Evolutionary conservation across 2,113 vertebrate genomes (phyloP).

Genomic region (Gasterosteus nipponicus): DNA sequence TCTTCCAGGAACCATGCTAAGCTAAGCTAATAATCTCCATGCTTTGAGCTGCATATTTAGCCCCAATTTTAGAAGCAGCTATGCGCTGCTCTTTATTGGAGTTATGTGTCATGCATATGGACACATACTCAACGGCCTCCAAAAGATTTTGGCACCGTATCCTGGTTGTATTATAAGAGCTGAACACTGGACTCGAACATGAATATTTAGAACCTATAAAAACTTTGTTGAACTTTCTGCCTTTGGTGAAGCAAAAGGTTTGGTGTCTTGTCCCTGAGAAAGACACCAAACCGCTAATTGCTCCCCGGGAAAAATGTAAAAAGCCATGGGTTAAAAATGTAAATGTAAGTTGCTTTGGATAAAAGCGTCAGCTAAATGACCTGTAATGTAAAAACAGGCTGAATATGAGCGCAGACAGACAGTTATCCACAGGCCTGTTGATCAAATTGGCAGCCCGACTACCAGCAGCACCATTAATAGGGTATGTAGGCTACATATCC

Average conservation of each 20-base stretch:
- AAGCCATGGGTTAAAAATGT: no score
- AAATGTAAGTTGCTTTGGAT: no score
- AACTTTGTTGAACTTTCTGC: no score
- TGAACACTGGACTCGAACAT: background rate
- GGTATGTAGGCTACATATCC: background rate
- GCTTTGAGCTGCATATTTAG: background rate
- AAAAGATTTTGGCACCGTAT: background rate
- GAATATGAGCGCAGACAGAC: background rate
- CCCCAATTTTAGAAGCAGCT: background rate
- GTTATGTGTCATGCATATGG: background rate
- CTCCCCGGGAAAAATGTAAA: no score
- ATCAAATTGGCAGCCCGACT: background rate
- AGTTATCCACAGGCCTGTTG: background rate
- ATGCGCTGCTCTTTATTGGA: no score
- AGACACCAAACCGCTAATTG: no score
- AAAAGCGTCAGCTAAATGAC: no score
- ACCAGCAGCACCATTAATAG: background rate
- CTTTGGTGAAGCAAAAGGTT: background rate
- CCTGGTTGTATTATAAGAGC: background rate
- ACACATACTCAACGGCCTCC: background rate
- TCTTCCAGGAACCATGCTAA: background rate
- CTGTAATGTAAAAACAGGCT: background rate
- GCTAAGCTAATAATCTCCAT: slow-evolving; percentile 2
- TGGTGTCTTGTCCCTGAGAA: no score
- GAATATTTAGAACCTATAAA: no score